Evolutionary conservation across 2,113 vertebrate genomes (phyloP).

Genomic region (Tyto alba): DNA sequence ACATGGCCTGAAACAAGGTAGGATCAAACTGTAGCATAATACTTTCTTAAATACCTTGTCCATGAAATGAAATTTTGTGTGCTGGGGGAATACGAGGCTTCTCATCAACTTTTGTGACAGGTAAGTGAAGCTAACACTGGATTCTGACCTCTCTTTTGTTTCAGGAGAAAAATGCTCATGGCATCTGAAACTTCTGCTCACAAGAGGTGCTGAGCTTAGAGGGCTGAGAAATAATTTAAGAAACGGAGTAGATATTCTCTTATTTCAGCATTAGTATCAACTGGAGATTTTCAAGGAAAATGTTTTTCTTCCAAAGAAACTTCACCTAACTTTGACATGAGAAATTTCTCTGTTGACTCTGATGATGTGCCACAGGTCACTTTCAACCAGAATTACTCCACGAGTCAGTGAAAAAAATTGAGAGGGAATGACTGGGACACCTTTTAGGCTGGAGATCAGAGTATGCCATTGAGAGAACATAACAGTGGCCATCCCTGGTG

Average conservation of each 20-base stretch:
- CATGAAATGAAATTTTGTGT: neutral
- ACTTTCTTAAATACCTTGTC: neutral
- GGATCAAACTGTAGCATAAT: neutral
- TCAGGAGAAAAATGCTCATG: neutral
- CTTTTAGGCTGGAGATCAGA: neutral
- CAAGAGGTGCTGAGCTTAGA: neutral
- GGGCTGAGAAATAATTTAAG: neutral
- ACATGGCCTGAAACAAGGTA: neutral
- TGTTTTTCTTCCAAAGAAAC: neutral
- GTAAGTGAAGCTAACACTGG: neutral
- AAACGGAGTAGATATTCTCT: neutral
- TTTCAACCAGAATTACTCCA: neutral
- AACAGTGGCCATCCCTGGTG: rapidly evolving
- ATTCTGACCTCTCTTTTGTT: neutral
- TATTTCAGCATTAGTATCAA: neutral
- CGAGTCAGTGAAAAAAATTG: neutral
- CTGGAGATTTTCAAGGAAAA: neutral
- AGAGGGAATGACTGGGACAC: neutral
- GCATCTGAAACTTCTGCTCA: neutral
- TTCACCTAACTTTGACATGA: neutral
- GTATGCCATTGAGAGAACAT: rapidly evolving
- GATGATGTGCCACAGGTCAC: neutral
- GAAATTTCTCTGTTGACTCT: neutral
- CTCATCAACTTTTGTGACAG: neutral
- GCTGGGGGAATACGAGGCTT: slow-evolving; percentile 1